Base-by-base conservation (phyloP, 2,113 vertebrate species). In the Zootoca vivipara region DNA sequence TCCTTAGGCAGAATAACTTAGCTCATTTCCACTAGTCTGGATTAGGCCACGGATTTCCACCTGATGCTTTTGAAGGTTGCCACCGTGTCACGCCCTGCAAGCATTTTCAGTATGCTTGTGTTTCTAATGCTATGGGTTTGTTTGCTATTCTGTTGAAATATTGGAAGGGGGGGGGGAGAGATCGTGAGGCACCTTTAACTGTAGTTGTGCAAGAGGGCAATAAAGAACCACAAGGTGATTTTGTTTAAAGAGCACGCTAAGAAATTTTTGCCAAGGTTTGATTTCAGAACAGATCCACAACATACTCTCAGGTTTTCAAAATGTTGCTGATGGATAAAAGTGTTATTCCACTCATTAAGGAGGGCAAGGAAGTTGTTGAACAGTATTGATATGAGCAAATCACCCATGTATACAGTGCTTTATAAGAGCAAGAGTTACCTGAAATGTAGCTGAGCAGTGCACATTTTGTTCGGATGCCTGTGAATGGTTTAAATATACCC, bases 301-400 rank as follows among this genome's bases (percentile, higher is more conserved):
- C 85, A 94, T 87, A 93, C 91, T 91, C 95, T 95, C 93, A 96
- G 92, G 91, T 95, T 96, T 95, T 95, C 94, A 89, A 93, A 90
- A 93, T 95, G 91, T 91, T 89, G 46, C 46, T 52, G 58, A 77
- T 82, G 93, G 73, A 89, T 93, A 89, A 92, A 95, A 92, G 67
- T 85, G 35, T 69, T 90, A 72, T 70, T 95, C 70, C 15, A 62
- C 92, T 92, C 75, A 84, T 88, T 86, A 77, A 18, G 70, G 82
- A 26, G 87, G 28, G 87, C 88, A 65, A 70, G 38, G 15, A 46
- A 40, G 18, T 26, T 35, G 3, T 64, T 24, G 72, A 85, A 2
- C 58, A 26, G 22, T 35, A 80, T 22, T 67, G 3, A 16, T 85
- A 85, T 92, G 88, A 72, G 69, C 81, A 70, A 58, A 88, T 91